These are phyloP conservation scores for Papilio polytes DNA, from an alignment of 1,140 invertebrate genomes.

Conservation along the genomic window DNA sequence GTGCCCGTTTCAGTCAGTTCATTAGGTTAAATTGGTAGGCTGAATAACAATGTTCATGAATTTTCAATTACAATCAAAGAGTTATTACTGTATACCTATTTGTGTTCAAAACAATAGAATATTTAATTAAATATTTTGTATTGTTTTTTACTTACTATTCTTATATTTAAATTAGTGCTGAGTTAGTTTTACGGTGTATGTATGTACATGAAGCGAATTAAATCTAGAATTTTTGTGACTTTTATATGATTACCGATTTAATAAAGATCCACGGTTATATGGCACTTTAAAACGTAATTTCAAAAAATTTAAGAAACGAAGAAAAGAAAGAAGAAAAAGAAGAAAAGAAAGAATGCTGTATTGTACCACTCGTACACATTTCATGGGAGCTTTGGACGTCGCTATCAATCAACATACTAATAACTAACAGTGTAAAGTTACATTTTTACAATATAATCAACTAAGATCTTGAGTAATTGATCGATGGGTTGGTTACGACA, in stretches of 20 bases:
- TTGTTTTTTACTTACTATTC: not conserved
- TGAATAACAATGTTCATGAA: constrained; percentile 23
- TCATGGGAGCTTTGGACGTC: too few relatives aligned
- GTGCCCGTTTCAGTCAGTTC: constrained; percentile 34
- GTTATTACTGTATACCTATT: constrained; percentile 8
- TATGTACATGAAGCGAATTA: not conserved
- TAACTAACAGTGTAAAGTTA: not conserved
- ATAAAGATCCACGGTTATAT: too few relatives aligned
- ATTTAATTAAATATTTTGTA: not conserved
- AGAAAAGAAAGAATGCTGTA: too few relatives aligned
- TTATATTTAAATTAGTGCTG: not conserved
- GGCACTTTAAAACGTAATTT: too few relatives aligned
- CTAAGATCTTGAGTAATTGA: not conserved
- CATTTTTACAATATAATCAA: not conserved
- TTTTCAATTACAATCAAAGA: constrained; percentile 25
- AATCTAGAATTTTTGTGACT: not conserved
- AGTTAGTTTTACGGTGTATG: not conserved
- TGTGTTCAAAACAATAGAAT: not conserved
- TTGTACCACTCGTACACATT: too few relatives aligned
- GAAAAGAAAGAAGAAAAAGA: too few relatives aligned
- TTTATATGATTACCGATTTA: too few relatives aligned
- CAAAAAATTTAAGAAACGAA: too few relatives aligned
- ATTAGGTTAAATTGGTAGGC: constrained; percentile 34
- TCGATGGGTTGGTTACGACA: not conserved
- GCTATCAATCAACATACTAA: not conserved